Evolutionary conservation across 2,888 invertebrate genomes (phyloP).

Genomic region (Eueremaeus valkanovi): DNA sequence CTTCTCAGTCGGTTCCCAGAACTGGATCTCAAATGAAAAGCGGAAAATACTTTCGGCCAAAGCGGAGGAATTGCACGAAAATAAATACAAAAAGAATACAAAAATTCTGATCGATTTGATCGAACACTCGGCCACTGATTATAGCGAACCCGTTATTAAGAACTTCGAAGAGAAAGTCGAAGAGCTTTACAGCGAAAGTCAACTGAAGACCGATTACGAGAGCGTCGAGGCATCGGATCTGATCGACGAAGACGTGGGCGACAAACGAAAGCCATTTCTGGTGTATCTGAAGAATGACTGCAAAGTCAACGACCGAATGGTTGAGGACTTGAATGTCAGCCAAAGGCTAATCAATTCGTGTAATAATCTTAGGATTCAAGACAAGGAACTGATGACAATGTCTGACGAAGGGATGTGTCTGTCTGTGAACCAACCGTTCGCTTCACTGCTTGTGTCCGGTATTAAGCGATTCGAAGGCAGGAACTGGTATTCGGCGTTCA

Average conservation of each 20-base stretch:
- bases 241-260: conserved; percentile 11
- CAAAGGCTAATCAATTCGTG: background rate
- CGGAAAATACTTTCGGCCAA: conserved; percentile 55
- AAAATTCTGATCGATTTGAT: conserved; percentile 75
- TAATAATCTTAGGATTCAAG: conserved; percentile 58
- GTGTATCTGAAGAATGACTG: background rate
- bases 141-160: conserved; percentile 50
- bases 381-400: conserved; percentile 73
- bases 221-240: conserved; percentile 15
- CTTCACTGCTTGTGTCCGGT: conserved; percentile 82
- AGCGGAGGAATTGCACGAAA: conserved; percentile 64
- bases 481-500: conserved; percentile 84
- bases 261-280: conserved; percentile 5
- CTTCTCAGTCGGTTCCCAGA: conserved; percentile 69
- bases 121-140: conserved; percentile 53
- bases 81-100: conserved; percentile 64
- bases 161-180: conserved; percentile 53
- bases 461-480: conserved; percentile 91
- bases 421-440: conserved; percentile 95
- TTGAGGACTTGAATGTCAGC: conserved; percentile 34
- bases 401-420: conserved; percentile 79
- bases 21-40: conserved; percentile 73
- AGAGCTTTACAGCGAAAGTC: conserved; percentile 45
- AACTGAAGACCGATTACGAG: conserved; percentile 37
- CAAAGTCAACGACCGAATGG: background rate